A percentile compares a stretch with the other conserved stretches of the same genome.
Evolutionary conservation across 2,797 vertebrate genomes (phyloP).

Genomic region (Lepus townsendii): DNA sequence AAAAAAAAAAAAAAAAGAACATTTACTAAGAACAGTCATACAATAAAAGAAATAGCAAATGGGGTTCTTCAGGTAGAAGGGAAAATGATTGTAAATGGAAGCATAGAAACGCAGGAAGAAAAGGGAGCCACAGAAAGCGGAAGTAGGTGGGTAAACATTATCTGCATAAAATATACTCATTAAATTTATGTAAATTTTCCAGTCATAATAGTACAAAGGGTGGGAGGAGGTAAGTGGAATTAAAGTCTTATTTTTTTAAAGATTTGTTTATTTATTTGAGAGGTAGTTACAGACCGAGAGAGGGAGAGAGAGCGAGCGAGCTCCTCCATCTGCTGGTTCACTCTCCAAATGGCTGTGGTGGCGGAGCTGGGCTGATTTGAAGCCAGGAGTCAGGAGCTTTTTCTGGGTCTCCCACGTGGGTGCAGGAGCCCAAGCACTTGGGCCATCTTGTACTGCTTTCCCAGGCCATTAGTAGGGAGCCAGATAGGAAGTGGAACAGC

Average conservation of each 20-base stretch:
- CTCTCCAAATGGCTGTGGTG: too few relatives aligned
- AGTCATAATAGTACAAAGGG: neutral
- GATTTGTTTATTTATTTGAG: too few relatives aligned
- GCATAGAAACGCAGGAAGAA: neutral
- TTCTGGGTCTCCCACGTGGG: too few relatives aligned
- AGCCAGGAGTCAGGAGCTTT: too few relatives aligned
- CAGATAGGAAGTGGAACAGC: too few relatives aligned
- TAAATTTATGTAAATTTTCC: neutral
- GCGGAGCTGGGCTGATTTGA: too few relatives aligned
- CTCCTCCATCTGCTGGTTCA: too few relatives aligned
- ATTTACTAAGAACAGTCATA: neutral
- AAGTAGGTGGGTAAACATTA: neutral
- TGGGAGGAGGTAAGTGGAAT: neutral
- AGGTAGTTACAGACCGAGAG: too few relatives aligned
- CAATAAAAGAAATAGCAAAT: neutral
- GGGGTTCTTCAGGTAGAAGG: neutral
- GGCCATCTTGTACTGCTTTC: too few relatives aligned
- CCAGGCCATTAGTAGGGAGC: too few relatives aligned
- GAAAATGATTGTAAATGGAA: neutral
- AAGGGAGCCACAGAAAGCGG: neutral
- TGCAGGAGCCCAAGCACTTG: too few relatives aligned
- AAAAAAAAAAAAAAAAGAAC: neutral
- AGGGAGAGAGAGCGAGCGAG: too few relatives aligned
- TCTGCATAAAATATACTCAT: neutral
- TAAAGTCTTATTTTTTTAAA: neutral